Evolutionary conservation across 2,113 vertebrate genomes (phyloP), one percentile per base, ranked within the genome.

Genomic region (Heterotilapia buettikoferi): DNA sequence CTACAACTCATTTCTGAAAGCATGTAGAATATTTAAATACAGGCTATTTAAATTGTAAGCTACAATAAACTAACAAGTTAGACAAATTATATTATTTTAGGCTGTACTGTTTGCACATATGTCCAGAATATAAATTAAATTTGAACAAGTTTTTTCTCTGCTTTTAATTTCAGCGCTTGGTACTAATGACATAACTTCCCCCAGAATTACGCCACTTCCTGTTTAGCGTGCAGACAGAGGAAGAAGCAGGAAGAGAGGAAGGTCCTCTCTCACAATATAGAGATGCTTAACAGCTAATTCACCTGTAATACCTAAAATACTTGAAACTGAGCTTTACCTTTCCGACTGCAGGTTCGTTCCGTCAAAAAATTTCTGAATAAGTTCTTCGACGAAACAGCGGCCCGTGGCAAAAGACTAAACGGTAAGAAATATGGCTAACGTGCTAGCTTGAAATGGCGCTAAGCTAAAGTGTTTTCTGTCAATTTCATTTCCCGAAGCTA

Each of bases 381-480:
- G 6, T 38, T 52, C 3, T 24, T 43, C 7, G 43, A 13, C 33
- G 38, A 68, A 10, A 29, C 3, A 12, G 45, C 43, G 66, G 12
- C 9, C 3, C 11, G 18, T 9, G 83, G 14, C 40, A 40, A 83
- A 18, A 38, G 56, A 61, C 21, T 36, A 50, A 53, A 91, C 59
- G 93, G 93, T 94, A 91, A 94, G 92, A 84, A 63, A 52, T 18
- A 1, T 6, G 6, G 52, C 59, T 79, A 79, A 53, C 31, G 53
- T 45, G 52, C 40, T 84, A 93, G 89, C 88, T 80, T 16, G 43
- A 81, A 89, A 90, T 91, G 82, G 82, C 82, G 87, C 86, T 88
- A 78, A 80, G 50, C 61, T 38, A 68, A 61, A 16, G 38, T 83
- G n/a, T 82, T 73, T 79, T 79, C 3, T 68, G 11, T 13, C 31